These are phyloP conservation scores for Oligia fasciuncula DNA, from an alignment of 2,888 invertebrate species.

Conservation along the genomic window DNA sequence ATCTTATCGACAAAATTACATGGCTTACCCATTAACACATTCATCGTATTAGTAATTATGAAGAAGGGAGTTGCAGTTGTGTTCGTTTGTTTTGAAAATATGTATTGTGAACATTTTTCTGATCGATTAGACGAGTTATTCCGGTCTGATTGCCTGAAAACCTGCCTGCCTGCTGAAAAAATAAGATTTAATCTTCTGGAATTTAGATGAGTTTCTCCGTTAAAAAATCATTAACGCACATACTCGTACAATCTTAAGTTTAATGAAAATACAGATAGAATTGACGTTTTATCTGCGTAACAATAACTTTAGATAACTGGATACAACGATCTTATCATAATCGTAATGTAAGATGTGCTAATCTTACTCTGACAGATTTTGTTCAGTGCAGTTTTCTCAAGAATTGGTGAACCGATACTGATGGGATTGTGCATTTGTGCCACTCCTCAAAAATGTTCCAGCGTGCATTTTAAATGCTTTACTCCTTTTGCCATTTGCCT, in stretches of 20 bases:
- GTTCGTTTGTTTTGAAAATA: slow-evolving; percentile 7
- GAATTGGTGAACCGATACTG: not conserved
- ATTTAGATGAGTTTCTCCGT: not conserved
- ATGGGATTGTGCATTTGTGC: not conserved
- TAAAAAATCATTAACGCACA: not conserved
- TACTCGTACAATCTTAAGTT: not conserved
- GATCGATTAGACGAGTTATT: not conserved
- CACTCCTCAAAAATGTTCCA: not conserved
- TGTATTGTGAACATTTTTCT: not conserved
- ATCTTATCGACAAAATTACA: slow-evolving; percentile 53
- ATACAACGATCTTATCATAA: slow-evolving; percentile 5
- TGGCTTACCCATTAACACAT: slow-evolving; percentile 28
- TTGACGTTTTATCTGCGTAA: not conserved
- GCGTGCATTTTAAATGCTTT: not conserved
- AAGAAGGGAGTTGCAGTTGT: slow-evolving; percentile 6
- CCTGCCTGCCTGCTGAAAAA: no score
- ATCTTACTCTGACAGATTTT: slow-evolving; percentile 26
- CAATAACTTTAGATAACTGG: not conserved
- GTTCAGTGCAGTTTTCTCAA: slow-evolving; percentile 17
- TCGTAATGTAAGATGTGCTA: slow-evolving; percentile 18
- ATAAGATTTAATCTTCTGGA: no score
- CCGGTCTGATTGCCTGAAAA: no score
- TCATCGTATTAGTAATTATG: slow-evolving; percentile 6
- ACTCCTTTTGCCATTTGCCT: not conserved
- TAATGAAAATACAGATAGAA: slow-evolving; percentile 8